Conservation (phyloP, 1,140 invertebrate genomes). For the Ectropis grisescens region DNA sequence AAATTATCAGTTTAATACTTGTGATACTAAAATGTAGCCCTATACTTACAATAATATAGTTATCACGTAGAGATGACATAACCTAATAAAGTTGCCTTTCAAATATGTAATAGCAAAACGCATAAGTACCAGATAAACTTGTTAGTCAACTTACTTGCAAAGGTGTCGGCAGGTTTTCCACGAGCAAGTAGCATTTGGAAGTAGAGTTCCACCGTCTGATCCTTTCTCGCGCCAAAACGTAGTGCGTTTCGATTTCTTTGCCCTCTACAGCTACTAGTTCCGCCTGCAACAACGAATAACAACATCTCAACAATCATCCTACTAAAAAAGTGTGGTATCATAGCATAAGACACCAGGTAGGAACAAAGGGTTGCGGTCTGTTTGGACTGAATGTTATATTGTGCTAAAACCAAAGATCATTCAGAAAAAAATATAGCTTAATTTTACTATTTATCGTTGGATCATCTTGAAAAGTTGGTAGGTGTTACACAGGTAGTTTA, state of each 20-base stretch:
- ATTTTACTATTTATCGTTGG: background rate
- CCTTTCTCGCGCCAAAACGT: conserved; percentile 74
- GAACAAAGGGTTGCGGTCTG: background rate
- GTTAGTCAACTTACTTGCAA: conserved; percentile 70
- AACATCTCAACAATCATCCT: conserved; percentile 4
- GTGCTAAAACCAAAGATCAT: background rate
- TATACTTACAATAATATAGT: no score
- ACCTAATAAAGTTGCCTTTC: no score
- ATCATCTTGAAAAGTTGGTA: no score
- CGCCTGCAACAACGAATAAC: conserved; percentile 64
- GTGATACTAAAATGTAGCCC: no score
- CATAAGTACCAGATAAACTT: no score
- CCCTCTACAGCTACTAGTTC: conserved; percentile 76
- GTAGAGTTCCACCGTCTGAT: conserved; percentile 76
- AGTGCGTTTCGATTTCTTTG: conserved; percentile 78
- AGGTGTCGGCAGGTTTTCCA: conserved; percentile 74
- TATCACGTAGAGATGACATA: no score
- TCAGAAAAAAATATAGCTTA: background rate
- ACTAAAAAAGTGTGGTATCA: no score
- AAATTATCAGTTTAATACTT: no score
- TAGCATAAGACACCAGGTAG: conserved; percentile 1
- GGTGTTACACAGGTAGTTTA: no score
- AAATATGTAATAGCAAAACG: no score
- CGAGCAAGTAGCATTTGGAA: conserved; percentile 74
- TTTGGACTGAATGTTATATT: no score